These are phyloP conservation scores for Rhinophrynus dorsalis DNA, from an alignment of 2,797 vertebrate genomes.

Conservation along the genomic window DNA sequence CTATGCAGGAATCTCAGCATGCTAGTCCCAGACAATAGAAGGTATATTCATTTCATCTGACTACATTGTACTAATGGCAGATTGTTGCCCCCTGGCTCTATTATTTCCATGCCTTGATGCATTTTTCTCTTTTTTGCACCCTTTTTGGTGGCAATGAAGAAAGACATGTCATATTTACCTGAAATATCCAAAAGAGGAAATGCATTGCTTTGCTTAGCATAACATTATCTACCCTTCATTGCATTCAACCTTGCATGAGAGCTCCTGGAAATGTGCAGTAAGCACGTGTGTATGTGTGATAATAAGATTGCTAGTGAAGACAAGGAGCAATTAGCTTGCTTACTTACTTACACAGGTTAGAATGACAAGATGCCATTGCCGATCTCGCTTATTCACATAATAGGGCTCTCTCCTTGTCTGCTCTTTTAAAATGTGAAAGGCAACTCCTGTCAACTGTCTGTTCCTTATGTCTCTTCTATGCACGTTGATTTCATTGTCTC, in stretches of 20 bases:
- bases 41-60: constrained; percentile 51
- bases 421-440: constrained; percentile 51
- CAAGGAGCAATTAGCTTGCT: constrained; percentile 63
- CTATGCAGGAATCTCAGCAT: constrained; percentile 47
- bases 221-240: constrained; percentile 23
- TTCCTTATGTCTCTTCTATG: constrained; percentile 47
- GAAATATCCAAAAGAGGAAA: constrained; percentile 20
- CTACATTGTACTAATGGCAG: constrained; percentile 48
- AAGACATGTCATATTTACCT: constrained; percentile 42
- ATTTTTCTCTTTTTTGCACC: constrained; percentile 41
- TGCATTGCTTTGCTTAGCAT: constrained; percentile 15
- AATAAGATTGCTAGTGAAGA: constrained; percentile 62
- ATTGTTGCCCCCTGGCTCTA: constrained; percentile 42
- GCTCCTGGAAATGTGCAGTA: constrained; percentile 53
- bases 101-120: constrained; percentile 25
- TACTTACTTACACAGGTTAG: constrained; percentile 61
- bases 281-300: constrained; percentile 61
- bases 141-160: constrained; percentile 47
- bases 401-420: constrained; percentile 57
- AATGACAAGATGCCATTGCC: constrained; percentile 59
- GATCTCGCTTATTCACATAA: constrained; percentile 59
- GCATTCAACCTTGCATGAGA: constrained; percentile 45
- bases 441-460: constrained; percentile 58
- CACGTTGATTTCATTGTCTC: constrained; percentile 33
- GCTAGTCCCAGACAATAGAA: constrained; percentile 58